Evolutionary conservation across 2,113 vertebrate genomes (phyloP), one percentile per base, ranked within the genome.

Genomic region (Cyanoderma ruficeps): DNA sequence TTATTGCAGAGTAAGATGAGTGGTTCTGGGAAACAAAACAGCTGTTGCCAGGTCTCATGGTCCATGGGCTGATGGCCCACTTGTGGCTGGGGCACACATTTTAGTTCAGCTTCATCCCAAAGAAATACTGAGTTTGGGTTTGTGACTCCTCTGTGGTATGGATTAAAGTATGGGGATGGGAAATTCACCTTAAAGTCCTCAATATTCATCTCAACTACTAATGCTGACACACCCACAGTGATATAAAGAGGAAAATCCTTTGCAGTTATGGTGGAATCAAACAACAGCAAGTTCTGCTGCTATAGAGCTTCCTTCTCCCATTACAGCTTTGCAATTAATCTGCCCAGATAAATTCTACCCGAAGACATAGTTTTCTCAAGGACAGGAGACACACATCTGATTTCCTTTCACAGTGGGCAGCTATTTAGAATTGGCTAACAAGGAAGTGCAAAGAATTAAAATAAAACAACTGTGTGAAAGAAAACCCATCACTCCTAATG

Each of bases 211-310:
- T 41, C 19, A 56, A 6, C 13, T 56, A 11, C 33, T 60, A 47
- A 76, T 0, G 0, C 5, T 50, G 55, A 21, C 41, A 55, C 12
- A 37, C 2, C 31, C 17, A 31, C 5, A 15, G 15, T 4, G 7
- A 10, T 31, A n/a, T 11, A 28, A 55, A 79, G 21, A 59, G 23
- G 27, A 86, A 91, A 81, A 47, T 31, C 30, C 31, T 76, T 83
- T 21, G 11, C 16, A n/a, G 16, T 11, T 69, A 30, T 3, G 60
- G 31, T 22, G 3, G 31, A 87, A 67, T 46, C 12, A 53, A 65
- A 49, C 15, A 86, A 4, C 15, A 74, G 15, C 28, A 86, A 46
- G 2, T 35, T 80, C 23, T 61, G n/a, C 28, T 50, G 30, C 39
- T 60, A 33, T 12, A 52, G 27, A 71, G 7, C 13, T 92, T 69